These are phyloP conservation scores for Molossus molossus DNA, from an alignment of 2,797 vertebrate species.

Conservation along the genomic window DNA sequence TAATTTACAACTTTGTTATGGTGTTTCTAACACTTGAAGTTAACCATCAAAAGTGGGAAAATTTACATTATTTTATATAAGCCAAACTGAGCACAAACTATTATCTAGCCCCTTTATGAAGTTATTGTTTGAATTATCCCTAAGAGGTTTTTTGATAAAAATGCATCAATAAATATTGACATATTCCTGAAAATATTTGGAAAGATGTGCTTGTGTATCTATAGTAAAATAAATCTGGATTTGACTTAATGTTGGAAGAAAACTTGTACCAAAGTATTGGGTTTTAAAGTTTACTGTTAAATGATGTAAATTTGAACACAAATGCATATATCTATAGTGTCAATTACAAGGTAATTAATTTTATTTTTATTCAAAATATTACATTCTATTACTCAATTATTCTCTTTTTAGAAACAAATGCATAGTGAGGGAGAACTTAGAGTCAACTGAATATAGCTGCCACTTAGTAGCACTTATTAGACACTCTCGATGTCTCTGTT, in stretches of 20 bases:
- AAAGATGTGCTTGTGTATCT: background rate
- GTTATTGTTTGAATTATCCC: background rate
- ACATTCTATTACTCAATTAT: background rate
- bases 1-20: conserved; percentile 26
- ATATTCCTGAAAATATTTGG: background rate
- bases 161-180: background rate
- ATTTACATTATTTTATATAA: background rate
- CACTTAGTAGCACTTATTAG: background rate
- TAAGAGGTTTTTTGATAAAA: background rate
- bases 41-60: background rate
- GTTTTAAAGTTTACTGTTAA: background rate
- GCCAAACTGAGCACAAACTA: background rate
- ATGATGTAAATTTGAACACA: background rate
- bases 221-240: conserved; percentile 23
- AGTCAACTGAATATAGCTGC: background rate
- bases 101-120: background rate
- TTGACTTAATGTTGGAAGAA: background rate
- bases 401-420: background rate
- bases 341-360: background rate
- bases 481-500: background rate
- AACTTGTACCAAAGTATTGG: background rate
- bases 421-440: background rate
- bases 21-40: background rate
- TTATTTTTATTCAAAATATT: conserved; percentile 2
- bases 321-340: background rate